Base-by-base conservation (phyloP, 2,113 vertebrate genomes). In the Patagioenas fasciata region DNA sequence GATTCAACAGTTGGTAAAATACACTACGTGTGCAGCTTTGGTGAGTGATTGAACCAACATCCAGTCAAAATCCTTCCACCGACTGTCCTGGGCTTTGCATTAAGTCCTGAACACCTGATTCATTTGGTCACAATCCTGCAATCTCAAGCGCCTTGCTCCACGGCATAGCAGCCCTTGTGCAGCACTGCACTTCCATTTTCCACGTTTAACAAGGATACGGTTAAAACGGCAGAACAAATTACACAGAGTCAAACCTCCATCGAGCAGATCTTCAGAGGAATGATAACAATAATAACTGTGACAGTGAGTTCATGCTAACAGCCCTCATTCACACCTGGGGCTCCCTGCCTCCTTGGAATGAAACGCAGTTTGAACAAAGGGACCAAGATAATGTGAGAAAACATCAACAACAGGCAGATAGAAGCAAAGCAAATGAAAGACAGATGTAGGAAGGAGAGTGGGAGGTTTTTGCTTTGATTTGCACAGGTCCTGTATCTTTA, bases 301-400 rank as follows among this genome's bases (percentile, higher is more conserved):
- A 26, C 65, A 94, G 32, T 17, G 58, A 81, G 92, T 91, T 91
- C 93, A 89, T 29, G 80, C 53, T 79, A 67, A 72, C 80, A 89
- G 77, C 80, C 54, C 80, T 96, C 85, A 19, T 92, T 91, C 88
- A 87, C 90, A 96, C 93, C 91, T 96, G 93, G 93, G 74, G 88
- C 70, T 94, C 93, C 77, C 88, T 92, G 86, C 48, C 74, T 91
- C 44, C 80, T 57, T 75, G 91, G 93, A 92, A 92, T 88, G 77
- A 88, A 90, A 78, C 2, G n/a, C 61, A 85, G 31, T 42, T 88
- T 81, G 77, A 94, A 96, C 51, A 89, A 92, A 93, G 54, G 48
- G 91, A 89, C 73, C 17, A 94, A 90, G 88, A 94, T 91, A 95
- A 96, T 90, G 93, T 91, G 89, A 93, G 91, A 95, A 94, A 96